Evolutionary conservation across 1,140 invertebrate species (phyloP).

Genomic region (Andrena cerasifolii): DNA sequence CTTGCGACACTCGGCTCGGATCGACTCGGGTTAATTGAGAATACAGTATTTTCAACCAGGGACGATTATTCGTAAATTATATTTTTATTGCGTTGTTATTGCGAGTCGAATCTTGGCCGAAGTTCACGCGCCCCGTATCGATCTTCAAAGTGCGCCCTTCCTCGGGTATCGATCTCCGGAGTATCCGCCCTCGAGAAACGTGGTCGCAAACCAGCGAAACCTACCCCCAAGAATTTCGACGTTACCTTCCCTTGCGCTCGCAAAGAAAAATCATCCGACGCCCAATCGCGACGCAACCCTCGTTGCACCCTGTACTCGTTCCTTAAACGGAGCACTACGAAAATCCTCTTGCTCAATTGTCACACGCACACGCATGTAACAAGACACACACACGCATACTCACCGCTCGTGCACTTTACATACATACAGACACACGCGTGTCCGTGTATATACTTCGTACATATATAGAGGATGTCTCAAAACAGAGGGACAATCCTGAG

Average conservation of each 20-base stretch:
- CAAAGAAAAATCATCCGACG: constrained; percentile 1
- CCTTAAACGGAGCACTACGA: constrained; percentile 62
- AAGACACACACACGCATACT: neutral
- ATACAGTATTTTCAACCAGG: neutral
- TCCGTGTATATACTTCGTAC: neutral
- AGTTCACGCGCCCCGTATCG: neutral
- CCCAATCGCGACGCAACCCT: constrained; percentile 4
- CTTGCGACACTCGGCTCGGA: neutral
- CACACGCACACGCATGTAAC: constrained; percentile 37
- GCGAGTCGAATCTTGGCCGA: neutral
- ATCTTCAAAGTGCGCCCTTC: too few relatives aligned
- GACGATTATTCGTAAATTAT: neutral
- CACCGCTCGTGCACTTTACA: too few relatives aligned
- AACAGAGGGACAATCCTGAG: too few relatives aligned
- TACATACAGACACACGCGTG: constrained; percentile 31
- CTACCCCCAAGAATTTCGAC: too few relatives aligned
- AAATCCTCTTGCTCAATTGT: constrained; percentile 56
- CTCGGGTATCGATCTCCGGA: too few relatives aligned
- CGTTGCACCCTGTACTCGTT: constrained; percentile 23
- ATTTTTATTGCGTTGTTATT: neutral
- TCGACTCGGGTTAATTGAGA: neutral
- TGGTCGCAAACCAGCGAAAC: too few relatives aligned
- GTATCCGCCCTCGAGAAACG: too few relatives aligned
- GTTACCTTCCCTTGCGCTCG: neutral
- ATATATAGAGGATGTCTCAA: too few relatives aligned